Conservation (phyloP, 2,113 vertebrate genomes). For the Aythya baeri region DNA sequence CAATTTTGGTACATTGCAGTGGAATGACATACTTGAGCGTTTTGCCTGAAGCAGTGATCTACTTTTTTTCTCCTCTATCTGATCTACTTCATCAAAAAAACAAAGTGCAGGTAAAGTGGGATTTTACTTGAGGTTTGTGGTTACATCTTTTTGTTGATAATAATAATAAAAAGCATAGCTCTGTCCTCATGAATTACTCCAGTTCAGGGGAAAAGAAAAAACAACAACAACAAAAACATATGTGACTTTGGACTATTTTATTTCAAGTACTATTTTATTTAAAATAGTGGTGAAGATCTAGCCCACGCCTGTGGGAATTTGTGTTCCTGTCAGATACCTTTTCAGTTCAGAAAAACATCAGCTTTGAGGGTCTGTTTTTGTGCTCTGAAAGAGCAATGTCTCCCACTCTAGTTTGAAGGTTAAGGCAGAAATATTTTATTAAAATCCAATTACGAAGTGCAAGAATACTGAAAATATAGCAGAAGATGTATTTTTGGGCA, state of each 20-base stretch:
- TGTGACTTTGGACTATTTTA: neutral
- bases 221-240: neutral
- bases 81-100: neutral
- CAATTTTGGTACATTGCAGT: constrained; percentile 17
- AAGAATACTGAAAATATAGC: neutral
- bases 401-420: neutral
- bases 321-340: neutral
- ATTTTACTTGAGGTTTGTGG: constrained; percentile 20
- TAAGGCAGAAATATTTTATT: neutral
- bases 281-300: neutral
- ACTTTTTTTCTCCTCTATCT: neutral
- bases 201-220: neutral
- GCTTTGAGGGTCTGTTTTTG: neutral
- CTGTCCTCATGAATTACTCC: neutral
- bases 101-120: neutral
- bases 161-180: neutral
- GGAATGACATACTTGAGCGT: neutral
- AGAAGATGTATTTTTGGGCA: neutral
- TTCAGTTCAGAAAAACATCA: neutral
- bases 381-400: neutral
- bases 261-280: neutral
- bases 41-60: constrained; percentile 13
- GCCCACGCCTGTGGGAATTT: neutral
- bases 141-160: neutral
- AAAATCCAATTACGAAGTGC: neutral